Percentiles rank a stretch among this genome's conserved stretches.
Evolutionary conservation across 2,797 vertebrate genomes (phyloP).

Genomic region (Takifugu ocellatus): DNA sequence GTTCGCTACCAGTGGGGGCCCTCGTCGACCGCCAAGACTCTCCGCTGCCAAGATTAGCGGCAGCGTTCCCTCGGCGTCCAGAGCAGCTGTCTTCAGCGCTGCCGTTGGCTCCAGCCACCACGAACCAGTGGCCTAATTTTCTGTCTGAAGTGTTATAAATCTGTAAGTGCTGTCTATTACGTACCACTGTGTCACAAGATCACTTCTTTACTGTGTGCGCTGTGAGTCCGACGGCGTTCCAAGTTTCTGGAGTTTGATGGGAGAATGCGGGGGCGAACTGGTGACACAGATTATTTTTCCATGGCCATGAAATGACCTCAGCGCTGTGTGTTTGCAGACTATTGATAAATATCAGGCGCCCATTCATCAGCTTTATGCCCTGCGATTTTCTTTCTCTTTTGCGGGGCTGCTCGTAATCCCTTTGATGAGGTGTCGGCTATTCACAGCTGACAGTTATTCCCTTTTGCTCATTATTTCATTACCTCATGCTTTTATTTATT

Average conservation of each 20-base stretch:
- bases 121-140: constrained; percentile 68
- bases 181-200: constrained; percentile 59
- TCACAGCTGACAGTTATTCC: constrained; percentile 43
- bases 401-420: constrained; percentile 21
- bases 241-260: constrained; percentile 40
- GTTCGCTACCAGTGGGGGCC: constrained; percentile 40
- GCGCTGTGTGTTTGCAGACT: constrained; percentile 44
- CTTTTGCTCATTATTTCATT: constrained; percentile 48
- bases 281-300: constrained; percentile 58
- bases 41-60: constrained; percentile 55
- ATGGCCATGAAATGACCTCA: constrained; percentile 58
- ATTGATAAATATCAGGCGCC: constrained; percentile 58
- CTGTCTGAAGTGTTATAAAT: constrained; percentile 71
- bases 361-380: constrained; percentile 42
- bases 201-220: constrained; percentile 58
- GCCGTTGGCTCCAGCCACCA: constrained; percentile 52
- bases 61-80: constrained; percentile 65
- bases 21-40: constrained; percentile 36
- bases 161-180: constrained; percentile 50
- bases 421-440: constrained; percentile 54
- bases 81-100: constrained; percentile 82
- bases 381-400: constrained; percentile 43
- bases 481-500: constrained; percentile 45
- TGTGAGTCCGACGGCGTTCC: constrained; percentile 38
- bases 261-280: constrained; percentile 17